Conservation (phyloP, 2,888 invertebrate genomes). For the Aphidius colemani region DNA sequence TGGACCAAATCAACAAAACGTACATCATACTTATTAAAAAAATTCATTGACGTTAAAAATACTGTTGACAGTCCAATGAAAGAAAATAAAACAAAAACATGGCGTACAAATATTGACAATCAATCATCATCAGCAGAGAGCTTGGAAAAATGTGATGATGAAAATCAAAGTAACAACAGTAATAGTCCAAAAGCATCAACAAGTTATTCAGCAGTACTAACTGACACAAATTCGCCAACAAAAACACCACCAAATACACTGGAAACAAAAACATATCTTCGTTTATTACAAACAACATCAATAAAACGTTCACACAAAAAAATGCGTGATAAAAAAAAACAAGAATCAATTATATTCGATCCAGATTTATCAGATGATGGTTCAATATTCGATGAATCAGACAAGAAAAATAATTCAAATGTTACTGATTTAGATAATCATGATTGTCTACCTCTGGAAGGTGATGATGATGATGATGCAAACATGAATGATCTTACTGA, state of each 20-base stretch:
- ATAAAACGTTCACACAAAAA: constrained; percentile 51
- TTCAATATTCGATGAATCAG: constrained; percentile 48
- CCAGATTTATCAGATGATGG: constrained; percentile 49
- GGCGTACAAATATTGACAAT: constrained; percentile 6
- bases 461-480: background rate
- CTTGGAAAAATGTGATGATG: constrained; percentile 1
- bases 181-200: constrained; percentile 36
- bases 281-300: constrained; percentile 44
- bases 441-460: constrained; percentile 10
- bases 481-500: no score
- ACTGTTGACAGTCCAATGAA: constrained; percentile 20
- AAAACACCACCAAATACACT: constrained; percentile 50
- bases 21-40: background rate
- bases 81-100: constrained; percentile 22
- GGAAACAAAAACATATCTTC: constrained; percentile 40
- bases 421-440: constrained; percentile 11
- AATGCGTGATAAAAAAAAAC: constrained; percentile 39
- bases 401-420: constrained; percentile 28
- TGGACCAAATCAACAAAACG: constrained; percentile 32
- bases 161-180: constrained; percentile 15
- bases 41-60: constrained; percentile 3
- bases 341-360: constrained; percentile 28
- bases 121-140: constrained; percentile 23
- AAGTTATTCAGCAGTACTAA: constrained; percentile 28
- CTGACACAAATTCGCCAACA: constrained; percentile 17